These are phyloP conservation scores for Mizuhopecten yessoensis DNA, from an alignment of 1,140 invertebrate genomes.

Conservation along the genomic window DNA sequence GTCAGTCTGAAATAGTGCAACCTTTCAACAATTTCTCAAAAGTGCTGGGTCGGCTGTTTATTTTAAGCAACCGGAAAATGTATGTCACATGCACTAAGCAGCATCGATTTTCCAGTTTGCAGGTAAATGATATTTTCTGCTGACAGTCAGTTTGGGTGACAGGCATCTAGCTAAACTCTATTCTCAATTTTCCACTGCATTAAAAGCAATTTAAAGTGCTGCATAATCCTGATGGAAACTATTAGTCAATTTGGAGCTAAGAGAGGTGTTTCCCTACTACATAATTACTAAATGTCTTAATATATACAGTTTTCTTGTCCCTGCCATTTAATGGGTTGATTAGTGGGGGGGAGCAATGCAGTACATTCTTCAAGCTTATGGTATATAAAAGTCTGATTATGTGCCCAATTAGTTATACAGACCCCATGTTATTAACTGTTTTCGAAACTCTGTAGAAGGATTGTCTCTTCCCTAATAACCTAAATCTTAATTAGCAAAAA, in stretches of 20 bases:
- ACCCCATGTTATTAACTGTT: no score
- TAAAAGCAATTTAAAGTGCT: background rate
- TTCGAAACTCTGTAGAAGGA: no score
- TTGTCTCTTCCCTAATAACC: no score
- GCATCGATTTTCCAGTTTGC: constrained; percentile 21
- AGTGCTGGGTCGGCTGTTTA: background rate
- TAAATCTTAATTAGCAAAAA: no score
- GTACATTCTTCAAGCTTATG: no score
- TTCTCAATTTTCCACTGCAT: constrained; percentile 22
- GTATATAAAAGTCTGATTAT: no score
- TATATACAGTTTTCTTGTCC: background rate
- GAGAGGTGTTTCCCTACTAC: background rate
- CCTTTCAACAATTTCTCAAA: background rate
- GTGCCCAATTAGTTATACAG: no score
- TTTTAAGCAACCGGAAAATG: background rate
- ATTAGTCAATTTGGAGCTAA: background rate
- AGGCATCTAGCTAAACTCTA: background rate
- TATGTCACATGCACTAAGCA: background rate
- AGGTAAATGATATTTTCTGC: constrained; percentile 29
- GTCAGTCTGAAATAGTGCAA: background rate
- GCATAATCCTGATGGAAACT: background rate
- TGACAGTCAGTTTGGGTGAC: background rate
- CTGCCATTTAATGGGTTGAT: background rate
- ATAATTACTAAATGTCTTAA: background rate
- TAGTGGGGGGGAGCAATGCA: no score